These are phyloP conservation scores for Synanthedon vespiformis DNA, from an alignment of 2,888 invertebrate genomes.

Conservation along the genomic window DNA sequence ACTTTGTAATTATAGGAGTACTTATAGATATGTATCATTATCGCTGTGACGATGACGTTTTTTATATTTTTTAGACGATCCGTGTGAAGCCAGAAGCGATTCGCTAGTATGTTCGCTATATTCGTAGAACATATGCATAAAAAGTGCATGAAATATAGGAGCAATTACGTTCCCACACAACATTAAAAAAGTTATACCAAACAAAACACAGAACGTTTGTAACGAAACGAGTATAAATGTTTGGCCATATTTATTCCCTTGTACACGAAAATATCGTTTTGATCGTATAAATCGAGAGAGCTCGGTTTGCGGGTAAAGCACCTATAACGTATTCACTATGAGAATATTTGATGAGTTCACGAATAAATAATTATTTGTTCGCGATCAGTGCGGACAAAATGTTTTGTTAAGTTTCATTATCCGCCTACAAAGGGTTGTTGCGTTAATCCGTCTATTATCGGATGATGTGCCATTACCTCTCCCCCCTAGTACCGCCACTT, in stretches of 20 bases:
- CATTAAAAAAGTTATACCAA: too few relatives aligned
- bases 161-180: too few relatives aligned
- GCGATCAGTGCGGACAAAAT: slow-evolving; percentile 32
- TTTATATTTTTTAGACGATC: too few relatives aligned
- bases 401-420: slow-evolving; percentile 54
- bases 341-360: slow-evolving; percentile 30
- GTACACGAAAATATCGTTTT: not conserved
- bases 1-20: too few relatives aligned
- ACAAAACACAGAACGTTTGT: too few relatives aligned
- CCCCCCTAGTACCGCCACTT: slow-evolving; percentile 10
- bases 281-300: not conserved
- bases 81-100: too few relatives aligned
- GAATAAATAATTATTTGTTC: slow-evolving; percentile 29
- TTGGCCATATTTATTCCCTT: slow-evolving; percentile 1
- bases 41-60: too few relatives aligned
- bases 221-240: slow-evolving; percentile 1
- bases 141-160: too few relatives aligned
- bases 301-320: slow-evolving; percentile 2
- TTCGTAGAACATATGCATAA: too few relatives aligned
- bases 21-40: too few relatives aligned
- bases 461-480: slow-evolving; percentile 45
- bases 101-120: too few relatives aligned
- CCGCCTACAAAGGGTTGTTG: slow-evolving; percentile 62
- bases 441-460: slow-evolving; percentile 60
- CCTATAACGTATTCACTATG: slow-evolving; percentile 27